Base-by-base conservation (phyloP, 2,888 invertebrate species). In the Parasteatoda lunata region DNA sequence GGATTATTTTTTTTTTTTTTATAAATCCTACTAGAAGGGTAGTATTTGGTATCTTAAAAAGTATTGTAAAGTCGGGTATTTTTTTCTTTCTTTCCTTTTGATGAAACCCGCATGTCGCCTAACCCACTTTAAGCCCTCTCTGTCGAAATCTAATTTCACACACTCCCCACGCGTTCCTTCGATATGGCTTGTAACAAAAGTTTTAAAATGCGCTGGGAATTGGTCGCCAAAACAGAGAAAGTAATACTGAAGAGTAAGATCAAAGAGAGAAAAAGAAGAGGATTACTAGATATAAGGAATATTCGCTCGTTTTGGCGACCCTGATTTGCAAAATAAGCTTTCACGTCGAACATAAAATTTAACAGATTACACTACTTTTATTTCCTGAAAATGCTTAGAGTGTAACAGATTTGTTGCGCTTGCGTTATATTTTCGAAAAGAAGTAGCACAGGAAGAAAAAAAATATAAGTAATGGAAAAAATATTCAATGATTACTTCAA, bases 121-220 rank as follows among this genome's bases (percentile, higher is more conserved):
- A 86, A 81, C 85, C 80, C 85, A 86, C 80, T 86, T 86, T 86
- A 80, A 86, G 80, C 77, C 80, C 71, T 59, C 66, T 9, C 75
- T 76, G 69, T 70, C 76, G 85, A 77, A 86, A 86, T 86, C 85
- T 86, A 86, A 86, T 86, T 86, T 86, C 69, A 77, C 66, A 80
- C 85, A 77, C 70, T 86, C 85, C 71, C 85, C 71, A 47, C 72
- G 83, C 77, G 47, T 65, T 65, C 71, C 66, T 52, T 71, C 65
- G 77, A 80, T 76, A 59, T n/a, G 11, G 85, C 70, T 80, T 70
- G 80, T 86, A 86, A 86, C 85, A 86, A 81, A 86, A 86, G 85
- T 86, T 86, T 86, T 80, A 86, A 86, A 86, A 86, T 80, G 85
- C 85, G 85, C 49, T 77, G 85, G 85, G 85, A 86, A 86, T 86